Evolutionary conservation across 2,113 vertebrate species (phyloP), one percentile per base, ranked within the genome.

Genomic region (Dasyurus viverrinus): DNA sequence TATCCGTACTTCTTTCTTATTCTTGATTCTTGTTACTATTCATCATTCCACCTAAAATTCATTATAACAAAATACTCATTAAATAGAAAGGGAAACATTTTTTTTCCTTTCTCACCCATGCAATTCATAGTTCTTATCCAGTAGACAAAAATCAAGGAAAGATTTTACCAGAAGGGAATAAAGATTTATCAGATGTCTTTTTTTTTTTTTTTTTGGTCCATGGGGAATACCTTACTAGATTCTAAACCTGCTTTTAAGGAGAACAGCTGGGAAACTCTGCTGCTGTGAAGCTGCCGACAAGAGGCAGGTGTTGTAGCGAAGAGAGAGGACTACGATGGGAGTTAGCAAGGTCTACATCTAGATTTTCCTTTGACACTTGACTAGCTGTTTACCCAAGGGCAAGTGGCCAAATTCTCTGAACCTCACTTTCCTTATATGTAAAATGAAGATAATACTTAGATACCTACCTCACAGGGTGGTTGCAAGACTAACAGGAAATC

Each of bases 11-110:
- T 94, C 55, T 89, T 93, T 48, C 26, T 92, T 11, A 47, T 42
- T 3, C 24, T 93, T 27, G 26, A 57, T 60, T 94, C 68, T 96
- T 94, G 68, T 95, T 12, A 24, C 0, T n/a, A 93, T 93, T n/a
- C 10, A 54, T 12, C 19, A 2, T 9, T 52, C 94, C 50, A 48
- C 8, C 54, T 94, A n/a, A 46, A 42, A 84, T 42, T 84, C n/a
- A 84, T 84, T 84, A 84, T 42, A 84, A 84, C 22, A 84, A 84
- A 84, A 84, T 42, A 84, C 68, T 84, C n/a, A 84, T 84, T 84
- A 84, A 84, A 42, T 84, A 42, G 68, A 84, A 42, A 84, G n/a
- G 68, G 68, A 57, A 57, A 57, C 55, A 84, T 42, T 84, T 42
- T 27, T 2, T 30, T 27, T 55, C 57, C 89, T 50, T 25, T 52